These are phyloP conservation scores for Microctonus aethiopoides DNA, from an alignment of 2,888 invertebrate species.

Conservation along the genomic window DNA sequence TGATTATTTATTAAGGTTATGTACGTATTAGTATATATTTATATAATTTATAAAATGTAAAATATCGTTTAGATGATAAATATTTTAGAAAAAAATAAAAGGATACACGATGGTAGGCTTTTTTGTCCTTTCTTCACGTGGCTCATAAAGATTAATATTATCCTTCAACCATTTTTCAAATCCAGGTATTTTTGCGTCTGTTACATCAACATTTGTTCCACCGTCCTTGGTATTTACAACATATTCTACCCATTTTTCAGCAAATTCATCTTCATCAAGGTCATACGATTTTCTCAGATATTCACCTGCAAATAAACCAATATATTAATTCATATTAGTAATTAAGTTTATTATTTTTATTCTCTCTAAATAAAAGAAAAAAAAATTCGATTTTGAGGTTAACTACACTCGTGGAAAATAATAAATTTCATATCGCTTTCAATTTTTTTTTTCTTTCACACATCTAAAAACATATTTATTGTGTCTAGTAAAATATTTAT, in stretches of 20 bases:
- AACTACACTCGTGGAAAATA: not conserved
- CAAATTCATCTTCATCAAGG: slow-evolving; percentile 53
- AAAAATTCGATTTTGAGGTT: not conserved
- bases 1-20: slow-evolving; percentile 6
- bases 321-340: not conserved
- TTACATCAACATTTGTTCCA: not conserved
- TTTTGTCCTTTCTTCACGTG: not conserved
- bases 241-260: slow-evolving; percentile 60
- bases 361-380: too few species aligned
- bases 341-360: not conserved
- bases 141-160: slow-evolving; percentile 36
- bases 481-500: not conserved
- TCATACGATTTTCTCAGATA: slow-evolving; percentile 54
- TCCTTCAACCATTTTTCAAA: slow-evolving; percentile 29
- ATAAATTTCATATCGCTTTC: not conserved
- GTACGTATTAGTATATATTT: slow-evolving; percentile 32
- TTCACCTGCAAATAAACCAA: slow-evolving; percentile 47
- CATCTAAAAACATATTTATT: not conserved
- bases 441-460: not conserved
- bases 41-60: not conserved
- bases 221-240: slow-evolving; percentile 36
- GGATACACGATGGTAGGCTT: not conserved
- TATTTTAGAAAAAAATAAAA: not conserved
- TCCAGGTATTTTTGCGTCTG: not conserved
- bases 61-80: too few species aligned